These are phyloP conservation scores for Lepus timidus DNA, from an alignment of 2,113 vertebrate genomes.

Conservation along the genomic window DNA sequence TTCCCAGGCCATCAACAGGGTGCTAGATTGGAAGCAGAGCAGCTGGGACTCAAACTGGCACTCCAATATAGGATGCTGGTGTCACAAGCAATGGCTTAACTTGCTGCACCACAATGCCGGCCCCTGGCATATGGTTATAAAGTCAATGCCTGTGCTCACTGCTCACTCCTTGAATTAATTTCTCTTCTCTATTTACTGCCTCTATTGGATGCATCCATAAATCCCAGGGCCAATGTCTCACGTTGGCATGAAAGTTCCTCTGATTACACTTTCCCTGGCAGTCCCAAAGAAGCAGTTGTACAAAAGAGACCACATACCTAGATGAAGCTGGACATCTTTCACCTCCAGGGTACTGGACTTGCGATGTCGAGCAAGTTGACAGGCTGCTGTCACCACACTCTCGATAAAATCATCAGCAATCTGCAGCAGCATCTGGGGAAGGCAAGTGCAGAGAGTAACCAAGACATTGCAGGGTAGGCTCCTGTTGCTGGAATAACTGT, in stretches of 20 bases:
- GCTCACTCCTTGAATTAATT: neutral
- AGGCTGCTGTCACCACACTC: constrained; percentile 98
- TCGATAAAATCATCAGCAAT: constrained; percentile 99
- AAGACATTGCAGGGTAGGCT: neutral
- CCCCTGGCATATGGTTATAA: neutral
- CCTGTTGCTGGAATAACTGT: constrained; percentile 8
- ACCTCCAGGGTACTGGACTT: constrained; percentile 99
- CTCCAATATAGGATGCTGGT: no score
- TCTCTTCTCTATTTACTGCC: neutral
- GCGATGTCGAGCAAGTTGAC: constrained; percentile 97
- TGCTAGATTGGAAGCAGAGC: no score
- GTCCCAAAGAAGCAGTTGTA: neutral
- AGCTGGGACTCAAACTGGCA: no score
- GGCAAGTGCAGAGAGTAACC: neutral
- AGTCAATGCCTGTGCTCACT: neutral
- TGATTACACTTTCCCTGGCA: neutral
- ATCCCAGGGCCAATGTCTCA: neutral
- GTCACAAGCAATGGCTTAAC: no score
- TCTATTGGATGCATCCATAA: neutral
- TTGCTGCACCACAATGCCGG: no score
- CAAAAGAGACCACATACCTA: constrained; percentile 88
- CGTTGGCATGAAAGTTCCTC: neutral
- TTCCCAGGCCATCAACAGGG: no score
- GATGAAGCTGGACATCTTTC: constrained; percentile 98
- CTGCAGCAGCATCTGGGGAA: constrained; percentile 95